Percentiles rank a stretch among this genome's conserved stretches.
phyloP scores from a whole-genome alignment of 1,140 invertebrate species.

The Drosophila quadrilineata region DNA sequence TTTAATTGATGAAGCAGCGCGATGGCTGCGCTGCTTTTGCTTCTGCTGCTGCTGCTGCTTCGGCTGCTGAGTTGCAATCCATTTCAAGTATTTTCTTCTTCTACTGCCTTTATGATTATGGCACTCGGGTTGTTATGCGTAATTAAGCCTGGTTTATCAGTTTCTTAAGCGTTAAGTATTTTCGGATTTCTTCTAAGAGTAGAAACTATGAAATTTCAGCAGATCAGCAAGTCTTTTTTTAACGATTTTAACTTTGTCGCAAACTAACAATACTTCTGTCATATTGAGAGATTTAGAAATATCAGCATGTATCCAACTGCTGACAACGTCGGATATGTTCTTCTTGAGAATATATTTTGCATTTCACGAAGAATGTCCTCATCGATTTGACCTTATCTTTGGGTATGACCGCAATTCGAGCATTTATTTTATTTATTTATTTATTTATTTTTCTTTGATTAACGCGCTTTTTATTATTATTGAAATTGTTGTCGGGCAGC shows the following conservation, averaged over 20 bases:
- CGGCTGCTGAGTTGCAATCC: no score
- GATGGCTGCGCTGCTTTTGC: conserved; percentile 16
- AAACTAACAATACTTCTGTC: no score
- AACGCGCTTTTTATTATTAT: conserved; percentile 3
- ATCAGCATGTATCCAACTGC: no score
- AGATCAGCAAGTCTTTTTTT: no score
- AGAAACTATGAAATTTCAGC: not conserved
- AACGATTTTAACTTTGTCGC: no score
- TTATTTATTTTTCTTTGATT: conserved; percentile 22
- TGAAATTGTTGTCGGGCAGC: conserved; percentile 12
- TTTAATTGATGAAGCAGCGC: conserved; percentile 66
- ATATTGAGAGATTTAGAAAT: no score
- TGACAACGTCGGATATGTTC: not conserved
- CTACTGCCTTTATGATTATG: conserved; percentile 58
- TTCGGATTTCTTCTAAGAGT: not conserved
- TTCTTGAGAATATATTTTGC: not conserved
- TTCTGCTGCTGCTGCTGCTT: not conserved
- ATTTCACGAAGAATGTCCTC: conserved; percentile 4
- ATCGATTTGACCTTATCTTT: conserved; percentile 27
- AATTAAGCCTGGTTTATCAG: conserved; percentile 40
- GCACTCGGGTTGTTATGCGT: conserved; percentile 36
- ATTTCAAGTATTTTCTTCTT: conserved; percentile 30
- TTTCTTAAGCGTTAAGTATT: not conserved
- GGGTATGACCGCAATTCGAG: conserved; percentile 1
- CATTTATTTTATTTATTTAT: conserved; percentile 16